Percentiles rank a stretch among this genome's conserved stretches.
Evolutionary conservation across 1,140 invertebrate genomes (phyloP).

Genomic region (Listronotus bonariensis): DNA sequence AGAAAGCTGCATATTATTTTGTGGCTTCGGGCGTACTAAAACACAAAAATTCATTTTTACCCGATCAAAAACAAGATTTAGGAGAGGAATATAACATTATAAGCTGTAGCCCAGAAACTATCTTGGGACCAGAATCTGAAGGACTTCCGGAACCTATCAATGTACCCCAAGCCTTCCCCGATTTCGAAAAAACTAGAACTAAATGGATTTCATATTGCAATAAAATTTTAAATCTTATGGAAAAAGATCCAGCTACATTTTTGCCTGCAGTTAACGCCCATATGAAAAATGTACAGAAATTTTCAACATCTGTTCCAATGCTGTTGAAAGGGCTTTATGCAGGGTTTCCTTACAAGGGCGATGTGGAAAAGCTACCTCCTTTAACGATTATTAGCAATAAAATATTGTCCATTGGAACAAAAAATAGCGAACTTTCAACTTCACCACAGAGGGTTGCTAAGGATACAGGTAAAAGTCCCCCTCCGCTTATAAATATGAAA

Average conservation of each 20-base stretch:
- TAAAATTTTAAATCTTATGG: slow-evolving; percentile 10
- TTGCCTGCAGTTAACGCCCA: slow-evolving; percentile 16
- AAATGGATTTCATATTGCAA: slow-evolving; percentile 24
- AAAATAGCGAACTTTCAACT: not conserved
- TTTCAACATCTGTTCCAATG: slow-evolving; percentile 13
- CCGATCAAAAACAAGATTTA: not conserved
- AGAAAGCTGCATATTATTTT: slow-evolving; percentile 14
- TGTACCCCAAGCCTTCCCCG: not conserved
- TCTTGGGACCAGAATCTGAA: not conserved
- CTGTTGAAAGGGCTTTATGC: slow-evolving; percentile 20
- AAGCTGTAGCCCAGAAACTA: not conserved
- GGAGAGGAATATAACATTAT: not conserved
- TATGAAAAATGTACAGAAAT: slow-evolving; percentile 20
- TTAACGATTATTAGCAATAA: slow-evolving; percentile 13
- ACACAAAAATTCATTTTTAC: slow-evolving; percentile 20
- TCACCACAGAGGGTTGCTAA: too few relatives aligned
- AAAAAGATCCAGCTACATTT: slow-evolving; percentile 25
- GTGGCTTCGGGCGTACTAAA: slow-evolving; percentile 10
- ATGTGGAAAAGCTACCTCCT: slow-evolving; percentile 9
- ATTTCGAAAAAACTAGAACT: slow-evolving; percentile 14
- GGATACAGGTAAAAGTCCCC: too few relatives aligned
- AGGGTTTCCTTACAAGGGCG: slow-evolving; percentile 19
- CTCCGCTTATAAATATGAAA: too few relatives aligned
- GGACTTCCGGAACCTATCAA: too few relatives aligned
- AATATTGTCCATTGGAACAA: not conserved